Base-by-base conservation (phyloP, 2,113 vertebrate species). In the Hyperopisus bebe region DNA sequence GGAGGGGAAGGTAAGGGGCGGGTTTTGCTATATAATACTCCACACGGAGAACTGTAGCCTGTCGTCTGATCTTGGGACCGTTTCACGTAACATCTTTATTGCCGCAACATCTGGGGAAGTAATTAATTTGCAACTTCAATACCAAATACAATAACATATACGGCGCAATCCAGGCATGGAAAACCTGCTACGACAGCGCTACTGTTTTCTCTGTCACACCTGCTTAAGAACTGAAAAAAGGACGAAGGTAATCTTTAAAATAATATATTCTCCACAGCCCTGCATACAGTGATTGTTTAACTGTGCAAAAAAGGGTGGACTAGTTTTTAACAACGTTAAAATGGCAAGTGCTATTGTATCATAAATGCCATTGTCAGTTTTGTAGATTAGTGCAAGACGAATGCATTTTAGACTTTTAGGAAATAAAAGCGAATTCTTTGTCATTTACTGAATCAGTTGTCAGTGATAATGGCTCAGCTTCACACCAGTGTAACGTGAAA, bases 51-150 rank as follows among this genome's bases (percentile, higher is more conserved):
- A 90, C 89, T 92, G 70, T 90, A 87, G 91, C 88, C 90, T 93
- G 92, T 93, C 88, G 90, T 92, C 90, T 91, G 90, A 91, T 92
- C 91, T 89, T 90, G 92, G 92, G 92, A 91, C 90, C 92, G 90
- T 90, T 89, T 77, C 90, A 86, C 91, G 90, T 91, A 93, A 91
- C 93, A 90, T 92, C 91, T 91, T 80, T 70, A 89, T 88, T 86
- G 66, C 90, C 90, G 92, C 92, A 92, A 90, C 86, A 90, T 91
- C 88, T 84, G 89, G 91, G 90, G 91, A 90, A 91, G 70, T 93
- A 92, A 92, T 89, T 88, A 62, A 88, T 90, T 84, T 84, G 66
- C 70, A 88, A 89, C 82, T 80, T 70, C 88, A 88, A 13, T 88
- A 89, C 74, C 48, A 80, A 88, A 88, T 89, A 89, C 53, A 50